Percentiles rank a stretch among this genome's conserved stretches.
phyloP scores from a whole-genome alignment of 2,888 invertebrate species.

The Parnassius mnemosyne region DNA sequence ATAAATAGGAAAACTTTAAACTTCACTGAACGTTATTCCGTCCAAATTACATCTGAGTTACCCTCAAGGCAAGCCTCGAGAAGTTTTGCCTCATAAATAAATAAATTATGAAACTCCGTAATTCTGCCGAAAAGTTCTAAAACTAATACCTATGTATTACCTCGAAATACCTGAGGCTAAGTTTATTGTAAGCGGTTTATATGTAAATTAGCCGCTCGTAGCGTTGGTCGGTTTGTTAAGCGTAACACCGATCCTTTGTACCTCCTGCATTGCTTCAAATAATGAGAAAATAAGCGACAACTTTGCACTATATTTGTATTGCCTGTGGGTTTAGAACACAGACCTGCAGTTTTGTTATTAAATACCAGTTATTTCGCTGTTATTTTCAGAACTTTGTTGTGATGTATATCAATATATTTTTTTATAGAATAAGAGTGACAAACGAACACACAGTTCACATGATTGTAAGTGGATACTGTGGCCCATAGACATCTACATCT shows the following conservation, averaged over 20 bases:
- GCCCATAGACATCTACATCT: too few relatives aligned
- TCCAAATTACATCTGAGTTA: too few relatives aligned
- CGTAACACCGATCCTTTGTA: conserved; percentile 5
- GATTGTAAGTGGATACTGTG: too few relatives aligned
- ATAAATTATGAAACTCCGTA: background rate
- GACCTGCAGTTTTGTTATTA: background rate
- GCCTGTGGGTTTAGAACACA: background rate
- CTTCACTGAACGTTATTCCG: too few relatives aligned
- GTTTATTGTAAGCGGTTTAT: conserved; percentile 16
- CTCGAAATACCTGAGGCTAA: conserved; percentile 2
- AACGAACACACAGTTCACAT: too few relatives aligned
- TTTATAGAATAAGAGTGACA: too few relatives aligned
- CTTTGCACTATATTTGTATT: conserved; percentile 1
- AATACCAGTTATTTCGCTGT: too few relatives aligned
- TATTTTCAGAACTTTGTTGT: too few relatives aligned
- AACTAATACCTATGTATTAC: background rate
- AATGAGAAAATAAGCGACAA: conserved; percentile 5
- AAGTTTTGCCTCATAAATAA: too few relatives aligned
- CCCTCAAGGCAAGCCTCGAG: too few relatives aligned
- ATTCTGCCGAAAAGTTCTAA: background rate
- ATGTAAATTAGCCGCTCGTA: conserved; percentile 11
- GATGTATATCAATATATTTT: too few relatives aligned
- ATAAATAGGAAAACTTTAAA: too few relatives aligned
- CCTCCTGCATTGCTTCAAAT: background rate
- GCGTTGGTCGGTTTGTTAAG: conserved; percentile 2